Conservation (phyloP, 2,797 vertebrate species). For the Siniperca undulata region DNA sequence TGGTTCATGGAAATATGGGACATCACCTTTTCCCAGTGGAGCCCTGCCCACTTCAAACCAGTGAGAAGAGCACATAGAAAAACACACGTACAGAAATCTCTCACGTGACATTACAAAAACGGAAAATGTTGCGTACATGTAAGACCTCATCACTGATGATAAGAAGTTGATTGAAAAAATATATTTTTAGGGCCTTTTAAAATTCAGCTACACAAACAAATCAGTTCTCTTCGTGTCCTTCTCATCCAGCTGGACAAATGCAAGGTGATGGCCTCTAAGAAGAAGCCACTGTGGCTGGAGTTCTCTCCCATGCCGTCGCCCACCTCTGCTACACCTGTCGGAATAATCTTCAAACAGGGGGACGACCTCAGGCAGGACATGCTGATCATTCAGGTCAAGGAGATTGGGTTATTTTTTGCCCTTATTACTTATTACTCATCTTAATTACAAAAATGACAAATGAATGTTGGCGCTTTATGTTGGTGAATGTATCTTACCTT, state of each 20-base stretch:
- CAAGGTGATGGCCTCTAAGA: slow-evolving; percentile 88
- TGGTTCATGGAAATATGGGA: no score
- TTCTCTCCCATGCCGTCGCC: slow-evolving; percentile 81
- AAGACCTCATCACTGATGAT: background rate
- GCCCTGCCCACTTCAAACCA: background rate
- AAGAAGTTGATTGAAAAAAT: background rate
- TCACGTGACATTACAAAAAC: no score
- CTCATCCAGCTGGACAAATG: slow-evolving; percentile 82
- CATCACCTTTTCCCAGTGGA: no score
- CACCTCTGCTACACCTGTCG: slow-evolving; percentile 71
- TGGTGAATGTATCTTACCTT: background rate
- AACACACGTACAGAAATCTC: background rate
- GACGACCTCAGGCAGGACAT: slow-evolving; percentile 90
- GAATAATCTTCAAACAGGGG: slow-evolving; percentile 88
- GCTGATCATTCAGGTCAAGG: slow-evolving; percentile 85
- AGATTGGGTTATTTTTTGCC: background rate
- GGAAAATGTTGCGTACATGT: background rate
- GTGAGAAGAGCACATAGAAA: background rate
- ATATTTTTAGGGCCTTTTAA: background rate
- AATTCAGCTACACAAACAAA: background rate
- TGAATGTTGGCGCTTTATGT: background rate
- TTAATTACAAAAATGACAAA: background rate
- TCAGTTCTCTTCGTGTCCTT: background rate
- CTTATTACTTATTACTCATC: background rate
- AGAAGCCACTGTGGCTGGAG: slow-evolving; percentile 89